Evolutionary conservation across 2,113 vertebrate genomes (phyloP), one percentile per base, ranked within the genome.

Genomic region (Podilymbus podiceps): DNA sequence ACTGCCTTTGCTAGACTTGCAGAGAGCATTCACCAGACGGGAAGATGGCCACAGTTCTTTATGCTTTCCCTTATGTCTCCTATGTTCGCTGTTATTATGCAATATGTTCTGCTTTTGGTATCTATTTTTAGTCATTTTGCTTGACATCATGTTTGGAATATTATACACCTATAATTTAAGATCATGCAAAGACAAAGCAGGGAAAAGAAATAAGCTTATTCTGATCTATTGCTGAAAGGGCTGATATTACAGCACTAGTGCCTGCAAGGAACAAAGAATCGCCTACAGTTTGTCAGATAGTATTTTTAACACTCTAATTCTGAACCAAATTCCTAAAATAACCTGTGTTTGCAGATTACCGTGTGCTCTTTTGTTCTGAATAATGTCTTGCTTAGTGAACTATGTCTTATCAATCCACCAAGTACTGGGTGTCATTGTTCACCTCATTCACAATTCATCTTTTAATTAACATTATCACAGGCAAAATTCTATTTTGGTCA

Each of bases 381-480:
- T 90, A 95, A 91, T 92, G 94, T 89, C 94, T 94, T 96, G 83
- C 92, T 94, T 96, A 88, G 95, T 78, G 92, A 96, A 93, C 85
- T 95, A 63, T 40, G 73, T 89, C 80, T 96, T 94, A 96, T 92
- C 95, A 95, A 95, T 96, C 76, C 62, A 94, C 83, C 40, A 78
- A 93, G 83, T 89, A 87, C 92, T 40, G 90, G 44, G 92, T 94
- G 94, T 95, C 95, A 94, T 93, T 89, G 90, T 96, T 96, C 95
- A 94, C 94, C 92, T 97, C 96, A 96, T 96, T 96, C 94, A 96
- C 90, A 97, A 96, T 97, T 97, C 90, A 96, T 96, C 92, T 94
- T 96, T 96, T 96, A 96, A 97, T 97, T 97, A 96, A 96, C 83
- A 92, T 94, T 94, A 96, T 96, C 95, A 92, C 83, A 81, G 94